Base-by-base conservation (phyloP, 1,140 invertebrate genomes). In the Anthonomus grandis region DNA sequence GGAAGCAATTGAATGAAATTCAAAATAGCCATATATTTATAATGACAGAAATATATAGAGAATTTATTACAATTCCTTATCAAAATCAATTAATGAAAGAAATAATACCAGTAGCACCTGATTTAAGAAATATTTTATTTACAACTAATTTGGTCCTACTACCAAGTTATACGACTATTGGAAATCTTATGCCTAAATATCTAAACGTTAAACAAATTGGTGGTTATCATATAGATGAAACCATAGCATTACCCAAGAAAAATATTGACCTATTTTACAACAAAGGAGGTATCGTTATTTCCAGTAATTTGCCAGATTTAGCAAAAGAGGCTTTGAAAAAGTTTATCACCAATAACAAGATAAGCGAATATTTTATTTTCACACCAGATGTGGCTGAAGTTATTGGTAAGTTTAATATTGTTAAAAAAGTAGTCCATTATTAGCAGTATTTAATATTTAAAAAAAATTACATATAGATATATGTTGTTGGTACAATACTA, bases 191-290 rank as follows among this genome's bases (percentile, higher is more conserved):
- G 13, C 36, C 48, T 17, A 38, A 24, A 38, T 51, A 51, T 17
- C 13, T 13, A 2, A 22, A 51, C 25, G 48, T 51, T 3, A 51
- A 51, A 15, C 48, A 51, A 13, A 51, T 51, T 36, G 48, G 48
- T 5, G 48, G 48, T 0, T 51, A 17, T n/a, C 5, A 46, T 8
- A 24, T 3, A 12, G 10, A 25, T n/a, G 27, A 23, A 17, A 13
- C 21, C 6, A 23, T 10, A 23, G 15, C 4, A 25, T 24, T 23
- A 10, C n/a, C 9, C 4, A 3, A 4, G 12, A 46, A 25, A 46
- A 24, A 9, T 39, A 39, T 27, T 23, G 24, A 46, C 4, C 13
- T 4, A 25, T 27, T 23, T 23, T 25, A 17, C 13, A 18, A 46
- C 8, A 24, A 27, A 9, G 23, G 23, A 4, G 21, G 15, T 13